Evolutionary conservation across 2,888 invertebrate species (phyloP), one percentile per base, ranked within the genome.

Genomic region (Tachina lurida): DNA sequence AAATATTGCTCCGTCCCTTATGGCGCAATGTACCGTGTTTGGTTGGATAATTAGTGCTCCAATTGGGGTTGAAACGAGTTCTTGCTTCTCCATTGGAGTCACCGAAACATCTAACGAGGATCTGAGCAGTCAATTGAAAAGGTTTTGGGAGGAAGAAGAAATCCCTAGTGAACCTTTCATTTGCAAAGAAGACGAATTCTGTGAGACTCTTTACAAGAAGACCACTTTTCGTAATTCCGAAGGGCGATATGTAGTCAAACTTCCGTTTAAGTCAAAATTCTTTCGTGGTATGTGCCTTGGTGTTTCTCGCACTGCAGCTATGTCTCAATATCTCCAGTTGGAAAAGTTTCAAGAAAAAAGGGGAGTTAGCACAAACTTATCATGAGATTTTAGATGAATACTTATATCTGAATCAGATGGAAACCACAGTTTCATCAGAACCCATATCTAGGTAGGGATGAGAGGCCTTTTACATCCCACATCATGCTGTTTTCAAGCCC

Each of bases 121-220:
- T 1, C 41, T 76, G 12, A 13, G 45, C 3, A 8, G 19, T 5
- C 68, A 71, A 10, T 17, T 82, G 0, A 56, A 52, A 19, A 31
- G 41, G 12, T 82, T 82, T 45, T 75, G 75, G 75, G 75, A 82
- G 60, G 54, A 70, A 22, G 68, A 68, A 19, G 75, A 81, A 68
- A 5, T 81, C 0, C n/a, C 5, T 9, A 12, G 17, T 8, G n/a
- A 12, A n/a, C 70, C 17, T 10, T 13, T 15, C 31, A 1, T 15
- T 2, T 70, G 75, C 3, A 54, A 63, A 15, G 67, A 82, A 31
- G 58, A 83, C 13, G 45, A 65, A 56, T 13, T 63, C 22, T 77
- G 71, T 47, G 58, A 76, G 43, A 3, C 22, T 2, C 31, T 31
- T 31, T 31, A 31, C 31, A 31, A 31, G 31, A 56, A 22, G 13